These are phyloP conservation scores for Proisotoma minuta DNA, from an alignment of 2,888 invertebrate genomes.

Conservation along the genomic window DNA sequence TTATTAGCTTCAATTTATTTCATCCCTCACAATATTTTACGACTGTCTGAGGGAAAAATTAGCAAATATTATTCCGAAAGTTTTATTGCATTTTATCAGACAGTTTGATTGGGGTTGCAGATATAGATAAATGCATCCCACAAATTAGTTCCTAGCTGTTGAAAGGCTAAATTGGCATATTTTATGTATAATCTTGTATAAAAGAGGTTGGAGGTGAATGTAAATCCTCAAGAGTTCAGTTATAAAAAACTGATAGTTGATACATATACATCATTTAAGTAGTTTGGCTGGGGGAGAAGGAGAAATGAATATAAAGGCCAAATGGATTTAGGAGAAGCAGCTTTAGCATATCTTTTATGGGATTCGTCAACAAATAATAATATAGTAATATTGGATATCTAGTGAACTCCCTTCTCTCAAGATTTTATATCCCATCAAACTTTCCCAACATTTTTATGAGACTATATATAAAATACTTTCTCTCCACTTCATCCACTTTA, in stretches of 20 bases:
- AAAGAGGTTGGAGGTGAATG: background rate
- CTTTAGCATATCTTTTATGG: conserved; percentile 9
- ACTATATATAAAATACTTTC: conserved; percentile 14
- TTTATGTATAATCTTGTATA: background rate
- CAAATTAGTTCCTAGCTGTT: too few species aligned
- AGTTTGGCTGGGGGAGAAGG: background rate
- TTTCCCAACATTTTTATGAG: conserved; percentile 16
- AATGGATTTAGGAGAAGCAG: background rate
- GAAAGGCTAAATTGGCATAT: background rate
- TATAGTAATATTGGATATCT: background rate
- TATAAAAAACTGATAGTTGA: too few species aligned
- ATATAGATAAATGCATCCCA: too few species aligned
- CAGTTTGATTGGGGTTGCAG: too few species aligned
- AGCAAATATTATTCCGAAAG: too few species aligned
- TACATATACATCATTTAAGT: background rate
- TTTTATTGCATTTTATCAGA: too few species aligned
- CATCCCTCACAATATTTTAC: too few species aligned
- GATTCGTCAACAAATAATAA: conserved; percentile 15
- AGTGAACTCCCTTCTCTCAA: conserved; percentile 1
- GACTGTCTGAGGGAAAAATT: too few species aligned
- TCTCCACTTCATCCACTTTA: background rate
- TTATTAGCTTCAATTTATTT: too few species aligned
- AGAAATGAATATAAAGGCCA: conserved; percentile 1
- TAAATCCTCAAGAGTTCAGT: too few species aligned
- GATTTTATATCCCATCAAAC: conserved; percentile 14